phyloP scores from a whole-genome alignment of 2,888 invertebrate genomes.

The Doris montereyensis region DNA sequence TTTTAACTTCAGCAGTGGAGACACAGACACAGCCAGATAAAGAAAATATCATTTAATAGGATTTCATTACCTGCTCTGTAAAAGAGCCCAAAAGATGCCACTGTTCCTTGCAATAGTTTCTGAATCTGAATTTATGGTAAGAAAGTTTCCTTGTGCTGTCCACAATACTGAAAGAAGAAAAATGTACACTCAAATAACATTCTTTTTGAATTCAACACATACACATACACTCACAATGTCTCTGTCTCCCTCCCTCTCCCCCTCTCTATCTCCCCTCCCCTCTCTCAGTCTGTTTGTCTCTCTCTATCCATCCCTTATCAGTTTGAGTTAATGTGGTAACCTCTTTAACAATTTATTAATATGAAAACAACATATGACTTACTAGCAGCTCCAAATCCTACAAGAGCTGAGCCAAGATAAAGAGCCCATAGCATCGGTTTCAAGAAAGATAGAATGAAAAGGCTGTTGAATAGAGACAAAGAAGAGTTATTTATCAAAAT shows the following conservation, averaged over 20 bases:
- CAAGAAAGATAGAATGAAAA: slow-evolving; percentile 91
- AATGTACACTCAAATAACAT: no score
- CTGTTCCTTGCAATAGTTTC: slow-evolving; percentile 93
- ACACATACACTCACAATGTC: no score
- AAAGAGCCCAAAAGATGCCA: slow-evolving; percentile 96
- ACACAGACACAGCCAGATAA: no score
- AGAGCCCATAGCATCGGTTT: slow-evolving; percentile 87
- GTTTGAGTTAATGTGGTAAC: no score
- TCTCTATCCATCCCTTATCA: no score
- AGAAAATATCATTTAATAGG: no score
- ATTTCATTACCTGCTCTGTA: slow-evolving; percentile 85
- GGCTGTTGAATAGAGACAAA: slow-evolving; percentile 76
- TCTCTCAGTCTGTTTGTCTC: no score
- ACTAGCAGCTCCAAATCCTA: slow-evolving; percentile 91
- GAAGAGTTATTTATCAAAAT: no score
- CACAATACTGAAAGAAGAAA: slow-evolving; percentile 83
- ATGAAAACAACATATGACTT: slow-evolving; percentile 40
- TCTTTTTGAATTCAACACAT: no score
- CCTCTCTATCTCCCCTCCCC: no score
- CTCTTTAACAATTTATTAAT: background rate
- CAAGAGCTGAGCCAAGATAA: slow-evolving; percentile 86
- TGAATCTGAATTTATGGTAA: slow-evolving; percentile 90
- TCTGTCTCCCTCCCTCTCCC: no score
- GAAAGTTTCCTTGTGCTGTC: slow-evolving; percentile 93
- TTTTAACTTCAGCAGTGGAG: no score